These are phyloP conservation scores for Formica exsecta DNA, from an alignment of 1,140 invertebrate species.

Conservation along the genomic window DNA sequence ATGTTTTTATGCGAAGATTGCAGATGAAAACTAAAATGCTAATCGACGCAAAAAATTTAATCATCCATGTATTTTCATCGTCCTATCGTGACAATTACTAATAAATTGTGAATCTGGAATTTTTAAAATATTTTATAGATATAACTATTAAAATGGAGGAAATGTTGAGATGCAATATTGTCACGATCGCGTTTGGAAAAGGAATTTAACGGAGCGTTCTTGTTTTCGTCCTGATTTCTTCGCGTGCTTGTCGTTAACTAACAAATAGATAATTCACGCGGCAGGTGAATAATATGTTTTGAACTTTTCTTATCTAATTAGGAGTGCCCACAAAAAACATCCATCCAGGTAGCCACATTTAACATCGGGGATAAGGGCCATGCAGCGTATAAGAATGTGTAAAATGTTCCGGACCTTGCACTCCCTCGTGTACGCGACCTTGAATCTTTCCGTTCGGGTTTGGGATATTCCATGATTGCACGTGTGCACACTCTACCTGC, in stretches of 20 bases:
- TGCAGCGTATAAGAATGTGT: conserved; percentile 4
- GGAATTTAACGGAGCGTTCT: too few species aligned
- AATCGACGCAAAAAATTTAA: conserved; percentile 21
- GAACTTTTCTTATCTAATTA: conserved; percentile 48
- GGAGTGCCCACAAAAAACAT: conserved; percentile 8
- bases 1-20: background rate
- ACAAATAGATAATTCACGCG: conserved; percentile 34
- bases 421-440: conserved; percentile 37
- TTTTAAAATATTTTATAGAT: background rate
- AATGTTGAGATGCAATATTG: background rate
- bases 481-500: background rate
- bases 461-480: conserved; percentile 48
- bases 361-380: background rate
- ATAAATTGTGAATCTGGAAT: background rate
- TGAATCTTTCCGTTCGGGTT: conserved; percentile 55
- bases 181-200: too few species aligned
- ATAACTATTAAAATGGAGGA: background rate
- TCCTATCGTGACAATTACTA: background rate
- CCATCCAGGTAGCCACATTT: conserved; percentile 27
- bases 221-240: conserved; percentile 15
- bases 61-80: background rate
- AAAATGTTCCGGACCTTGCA: conserved; percentile 28
- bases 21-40: conserved; percentile 1
- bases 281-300: conserved; percentile 57
- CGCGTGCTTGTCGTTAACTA: conserved; percentile 13